Percentiles rank a stretch among this genome's conserved stretches.
These are phyloP conservation scores for Archocentrus centrarchus DNA, from an alignment of 2,113 vertebrate species.

Conservation along the genomic window DNA sequence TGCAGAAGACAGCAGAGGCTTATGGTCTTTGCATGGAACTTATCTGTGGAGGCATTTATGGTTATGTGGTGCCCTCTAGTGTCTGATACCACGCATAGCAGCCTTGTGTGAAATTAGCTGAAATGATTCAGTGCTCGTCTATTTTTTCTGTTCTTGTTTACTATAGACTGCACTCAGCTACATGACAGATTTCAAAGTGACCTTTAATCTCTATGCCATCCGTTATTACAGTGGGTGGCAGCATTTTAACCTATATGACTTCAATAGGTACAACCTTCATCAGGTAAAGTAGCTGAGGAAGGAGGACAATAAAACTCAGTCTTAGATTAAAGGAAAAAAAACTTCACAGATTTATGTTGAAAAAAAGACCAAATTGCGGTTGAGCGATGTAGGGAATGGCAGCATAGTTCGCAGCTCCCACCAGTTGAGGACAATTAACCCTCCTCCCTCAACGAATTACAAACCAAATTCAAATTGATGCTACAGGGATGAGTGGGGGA, in stretches of 20 bases:
- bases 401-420: too few relatives aligned
- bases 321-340: too few relatives aligned
- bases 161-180: not conserved
- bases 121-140: too few relatives aligned
- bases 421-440: too few relatives aligned
- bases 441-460: too few relatives aligned
- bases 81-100: not conserved
- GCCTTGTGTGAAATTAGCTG: not conserved
- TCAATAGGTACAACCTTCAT: not conserved
- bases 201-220: not conserved
- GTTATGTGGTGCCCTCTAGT: not conserved
- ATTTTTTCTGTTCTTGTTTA: too few relatives aligned
- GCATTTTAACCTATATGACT: not conserved
- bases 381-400: too few relatives aligned
- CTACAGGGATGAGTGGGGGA: too few relatives aligned
- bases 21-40: fast-evolving
- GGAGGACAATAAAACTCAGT: not conserved
- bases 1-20: not conserved
- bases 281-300: not conserved
- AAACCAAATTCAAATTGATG: too few relatives aligned
- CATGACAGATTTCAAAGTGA: too few relatives aligned
- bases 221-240: not conserved
- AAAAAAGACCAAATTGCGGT: too few relatives aligned
- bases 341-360: not conserved
- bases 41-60: not conserved